phyloP scores from a whole-genome alignment of 2,797 vertebrate genomes.

The Chanos chanos region DNA sequence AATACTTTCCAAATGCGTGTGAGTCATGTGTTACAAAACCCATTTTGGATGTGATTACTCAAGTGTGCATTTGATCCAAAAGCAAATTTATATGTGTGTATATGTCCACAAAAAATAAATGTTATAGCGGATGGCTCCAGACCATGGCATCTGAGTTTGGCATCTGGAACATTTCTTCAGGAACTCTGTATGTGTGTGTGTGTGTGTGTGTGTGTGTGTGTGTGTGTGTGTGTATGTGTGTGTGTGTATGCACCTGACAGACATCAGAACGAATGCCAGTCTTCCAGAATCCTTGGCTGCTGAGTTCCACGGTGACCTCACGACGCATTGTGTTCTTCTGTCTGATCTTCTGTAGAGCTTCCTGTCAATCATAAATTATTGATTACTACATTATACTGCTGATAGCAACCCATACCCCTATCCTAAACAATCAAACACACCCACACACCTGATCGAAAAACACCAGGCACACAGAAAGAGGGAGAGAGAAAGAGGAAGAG shows the following conservation, averaged over 20 bases:
- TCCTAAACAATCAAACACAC: constrained; percentile 27
- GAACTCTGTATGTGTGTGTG: not conserved
- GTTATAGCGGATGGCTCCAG: no score
- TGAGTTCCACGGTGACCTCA: constrained; percentile 97
- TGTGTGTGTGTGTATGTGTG: constrained; percentile 10
- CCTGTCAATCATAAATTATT: constrained; percentile 72
- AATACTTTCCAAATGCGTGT: no score
- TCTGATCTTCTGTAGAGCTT: constrained; percentile 97
- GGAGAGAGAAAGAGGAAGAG: not conserved
- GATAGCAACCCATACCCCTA: not conserved
- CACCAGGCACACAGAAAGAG: not conserved
- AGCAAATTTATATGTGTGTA: no score
- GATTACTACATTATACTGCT: constrained; percentile 32
- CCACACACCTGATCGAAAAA: constrained; percentile 10
- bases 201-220: constrained; percentile 14
- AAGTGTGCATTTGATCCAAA: no score
- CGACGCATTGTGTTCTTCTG: constrained; percentile 99
- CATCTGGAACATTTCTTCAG: not conserved
- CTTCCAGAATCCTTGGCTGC: constrained; percentile 98
- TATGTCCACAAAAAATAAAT: no score
- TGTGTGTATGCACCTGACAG: constrained; percentile 83
- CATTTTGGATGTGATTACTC: no score
- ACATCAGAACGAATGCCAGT: constrained; percentile 96
- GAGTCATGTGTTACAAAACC: no score
- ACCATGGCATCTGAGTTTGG: no score